Conservation (phyloP, 1,140 invertebrate species). For the Drosophila bipectinata region DNA sequence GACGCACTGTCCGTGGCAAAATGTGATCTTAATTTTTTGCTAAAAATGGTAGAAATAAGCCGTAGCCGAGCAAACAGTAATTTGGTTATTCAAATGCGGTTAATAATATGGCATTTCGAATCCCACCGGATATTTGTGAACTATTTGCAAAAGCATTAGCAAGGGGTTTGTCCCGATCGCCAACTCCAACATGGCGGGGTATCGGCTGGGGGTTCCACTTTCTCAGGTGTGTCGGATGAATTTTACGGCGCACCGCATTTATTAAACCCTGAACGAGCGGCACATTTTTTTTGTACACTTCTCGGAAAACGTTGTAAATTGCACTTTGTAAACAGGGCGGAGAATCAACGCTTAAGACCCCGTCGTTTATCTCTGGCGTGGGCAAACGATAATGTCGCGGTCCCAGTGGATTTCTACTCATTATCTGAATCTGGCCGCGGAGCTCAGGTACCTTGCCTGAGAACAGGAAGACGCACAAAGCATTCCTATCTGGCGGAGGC, state of each 20-base stretch:
- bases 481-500: conserved; percentile 28
- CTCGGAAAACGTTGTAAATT: conserved; percentile 77
- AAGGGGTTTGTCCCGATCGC: conserved; percentile 46
- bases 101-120: conserved; percentile 39
- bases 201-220: conserved; percentile 13
- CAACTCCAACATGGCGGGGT: conserved; percentile 29
- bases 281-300: conserved; percentile 62
- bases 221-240: conserved; percentile 20
- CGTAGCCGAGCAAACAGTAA: conserved; percentile 54
- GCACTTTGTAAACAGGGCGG: conserved; percentile 71
- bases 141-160: conserved; percentile 75
- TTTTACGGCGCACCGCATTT: conserved; percentile 52
- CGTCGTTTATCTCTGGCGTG: conserved; percentile 58
- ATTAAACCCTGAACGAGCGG: conserved; percentile 60
- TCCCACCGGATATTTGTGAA: conserved; percentile 72
- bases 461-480: conserved; percentile 72
- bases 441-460: conserved; percentile 47
- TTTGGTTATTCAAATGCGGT: conserved; percentile 60
- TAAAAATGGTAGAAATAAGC: conserved; percentile 31
- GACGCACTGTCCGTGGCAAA: conserved; percentile 43
- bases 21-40: conserved; percentile 65
- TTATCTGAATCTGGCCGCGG: conserved; percentile 55
- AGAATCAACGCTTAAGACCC: conserved; percentile 70
- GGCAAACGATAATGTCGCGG: conserved; percentile 58
- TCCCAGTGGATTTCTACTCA: conserved; percentile 58